A percentile compares a stretch with the other conserved stretches of the same genome.
Conservation (phyloP, 2,888 invertebrate species). For the Patella caerulea region DNA sequence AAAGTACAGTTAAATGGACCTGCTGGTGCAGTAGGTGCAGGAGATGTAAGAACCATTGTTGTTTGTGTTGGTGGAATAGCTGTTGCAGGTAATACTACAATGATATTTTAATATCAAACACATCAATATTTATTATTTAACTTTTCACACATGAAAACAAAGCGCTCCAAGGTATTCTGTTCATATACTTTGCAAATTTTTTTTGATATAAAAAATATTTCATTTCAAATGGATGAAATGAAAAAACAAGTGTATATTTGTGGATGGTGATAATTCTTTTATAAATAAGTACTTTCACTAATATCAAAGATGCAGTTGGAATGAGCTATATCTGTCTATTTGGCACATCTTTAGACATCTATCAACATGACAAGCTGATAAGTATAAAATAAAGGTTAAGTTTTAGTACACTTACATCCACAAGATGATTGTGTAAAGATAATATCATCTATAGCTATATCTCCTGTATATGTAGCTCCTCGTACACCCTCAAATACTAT, state of each 20-base stretch:
- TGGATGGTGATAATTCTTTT: no score
- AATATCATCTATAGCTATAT: conserved; percentile 67
- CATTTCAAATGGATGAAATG: no score
- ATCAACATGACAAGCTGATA: no score
- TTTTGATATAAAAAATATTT: no score
- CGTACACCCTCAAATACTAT: conserved; percentile 51
- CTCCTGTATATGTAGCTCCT: conserved; percentile 49
- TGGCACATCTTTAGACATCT: no score
- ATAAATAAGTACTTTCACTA: no score
- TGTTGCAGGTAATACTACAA: conserved; percentile 31
- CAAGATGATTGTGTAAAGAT: conserved; percentile 45
- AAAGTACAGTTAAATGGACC: conserved; percentile 59
- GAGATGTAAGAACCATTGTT: conserved; percentile 12
- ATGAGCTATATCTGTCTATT: no score
- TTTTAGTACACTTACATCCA: conserved; percentile 38
- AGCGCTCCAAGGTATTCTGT: background rate
- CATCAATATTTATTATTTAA: no score
- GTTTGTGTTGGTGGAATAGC: conserved; percentile 8
- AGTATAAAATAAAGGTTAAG: no score
- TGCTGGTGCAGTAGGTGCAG: conserved; percentile 30
- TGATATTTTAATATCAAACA: conserved; percentile 36
- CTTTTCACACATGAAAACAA: no score
- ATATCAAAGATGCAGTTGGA: no score
- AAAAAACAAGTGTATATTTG: no score
- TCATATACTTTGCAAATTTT: background rate